phyloP scores from a whole-genome alignment of 35 echinoderm and acorn worm species.

The Apostichopus parvimensis region DNA sequence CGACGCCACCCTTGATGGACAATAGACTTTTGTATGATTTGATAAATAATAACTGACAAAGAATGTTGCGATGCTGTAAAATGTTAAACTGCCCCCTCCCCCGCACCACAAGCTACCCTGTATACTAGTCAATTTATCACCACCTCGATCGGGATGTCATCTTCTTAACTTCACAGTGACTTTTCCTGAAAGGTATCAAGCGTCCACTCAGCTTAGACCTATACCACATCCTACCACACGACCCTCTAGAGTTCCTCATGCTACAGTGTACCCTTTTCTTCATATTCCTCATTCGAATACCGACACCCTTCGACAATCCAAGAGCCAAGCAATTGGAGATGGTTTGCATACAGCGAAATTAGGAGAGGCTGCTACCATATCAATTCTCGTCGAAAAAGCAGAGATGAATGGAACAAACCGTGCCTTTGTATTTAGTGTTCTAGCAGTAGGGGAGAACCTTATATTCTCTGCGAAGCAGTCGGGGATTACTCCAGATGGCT shows the following conservation, averaged over 20 bases:
- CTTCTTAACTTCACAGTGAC: no score
- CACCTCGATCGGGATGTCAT: no score
- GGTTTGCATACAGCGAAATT: background rate
- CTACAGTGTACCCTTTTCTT: background rate
- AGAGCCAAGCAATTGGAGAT: background rate
- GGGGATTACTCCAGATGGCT: background rate
- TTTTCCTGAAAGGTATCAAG: background rate
- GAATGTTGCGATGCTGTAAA: no score
- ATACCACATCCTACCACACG: background rate
- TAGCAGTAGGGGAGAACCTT: background rate
- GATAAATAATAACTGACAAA: no score
- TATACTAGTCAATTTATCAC: no score
- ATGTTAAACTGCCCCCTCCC: no score
- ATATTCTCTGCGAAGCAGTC: background rate
- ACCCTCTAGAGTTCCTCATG: background rate
- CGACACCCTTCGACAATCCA: background rate
- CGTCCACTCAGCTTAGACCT: background rate
- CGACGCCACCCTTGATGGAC: no score
- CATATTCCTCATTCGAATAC: background rate
- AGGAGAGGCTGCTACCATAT: background rate
- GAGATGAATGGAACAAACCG: background rate
- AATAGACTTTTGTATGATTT: no score
- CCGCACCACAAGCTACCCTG: no score
- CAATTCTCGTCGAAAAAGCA: background rate
- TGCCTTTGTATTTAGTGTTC: constrained; percentile 1